phyloP scores from a whole-genome alignment of 2,888 invertebrate species.

The Sisyra nigra region DNA sequence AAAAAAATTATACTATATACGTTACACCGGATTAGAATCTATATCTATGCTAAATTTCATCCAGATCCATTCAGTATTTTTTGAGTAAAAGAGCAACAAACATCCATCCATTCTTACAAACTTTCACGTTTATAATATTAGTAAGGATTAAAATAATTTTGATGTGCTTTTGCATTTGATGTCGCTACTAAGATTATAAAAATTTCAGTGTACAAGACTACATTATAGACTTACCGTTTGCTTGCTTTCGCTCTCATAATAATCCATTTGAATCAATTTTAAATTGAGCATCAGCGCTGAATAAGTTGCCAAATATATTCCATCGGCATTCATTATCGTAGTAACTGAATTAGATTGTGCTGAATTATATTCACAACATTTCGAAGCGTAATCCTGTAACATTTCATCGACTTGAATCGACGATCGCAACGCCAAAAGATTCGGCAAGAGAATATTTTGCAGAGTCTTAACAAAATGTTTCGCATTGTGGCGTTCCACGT shows the following conservation, averaged over 20 bases:
- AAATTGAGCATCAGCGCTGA: slow-evolving; percentile 69
- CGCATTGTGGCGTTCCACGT: slow-evolving; percentile 75
- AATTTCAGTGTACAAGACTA: too few relatives aligned
- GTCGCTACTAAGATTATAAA: too few relatives aligned
- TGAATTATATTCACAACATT: slow-evolving; percentile 72
- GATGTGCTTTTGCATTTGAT: too few relatives aligned
- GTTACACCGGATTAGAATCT: too few relatives aligned
- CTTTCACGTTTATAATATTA: too few relatives aligned
- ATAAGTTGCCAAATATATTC: slow-evolving; percentile 82
- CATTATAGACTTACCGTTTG: slow-evolving; percentile 32
- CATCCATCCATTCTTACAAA: too few relatives aligned
- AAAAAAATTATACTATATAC: too few relatives aligned
- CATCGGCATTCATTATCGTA: slow-evolving; percentile 86
- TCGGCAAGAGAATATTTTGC: slow-evolving; percentile 57
- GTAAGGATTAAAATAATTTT: too few relatives aligned
- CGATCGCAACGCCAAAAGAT: slow-evolving; percentile 55
- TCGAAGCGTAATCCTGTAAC: slow-evolving; percentile 81
- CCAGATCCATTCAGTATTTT: too few relatives aligned
- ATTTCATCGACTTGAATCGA: slow-evolving; percentile 82
- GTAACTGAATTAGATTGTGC: slow-evolving; percentile 42
- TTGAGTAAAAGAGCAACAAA: too few relatives aligned
- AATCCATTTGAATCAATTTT: slow-evolving; percentile 58
- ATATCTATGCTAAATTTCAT: too few relatives aligned
- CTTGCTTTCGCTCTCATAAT: slow-evolving; percentile 39
- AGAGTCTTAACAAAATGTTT: slow-evolving; percentile 66